Evolutionary conservation across 2,797 vertebrate species (phyloP).

Genomic region (Chromobotia macracanthus): DNA sequence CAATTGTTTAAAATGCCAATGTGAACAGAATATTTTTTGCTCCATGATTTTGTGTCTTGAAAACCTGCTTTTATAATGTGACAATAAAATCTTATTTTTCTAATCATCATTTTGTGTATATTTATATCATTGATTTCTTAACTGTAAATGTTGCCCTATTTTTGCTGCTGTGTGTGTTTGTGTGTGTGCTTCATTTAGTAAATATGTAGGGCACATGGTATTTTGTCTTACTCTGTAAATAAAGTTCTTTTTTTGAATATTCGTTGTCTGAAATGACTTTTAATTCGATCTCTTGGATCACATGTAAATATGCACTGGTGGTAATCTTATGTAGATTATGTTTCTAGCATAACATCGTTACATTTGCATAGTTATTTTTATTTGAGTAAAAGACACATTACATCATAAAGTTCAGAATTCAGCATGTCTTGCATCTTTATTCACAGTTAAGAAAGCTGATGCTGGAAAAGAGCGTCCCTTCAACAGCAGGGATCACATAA

Average conservation of each 20-base stretch:
- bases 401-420: conserved; percentile 55
- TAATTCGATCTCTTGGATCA: conserved; percentile 18
- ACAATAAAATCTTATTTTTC: conserved; percentile 91
- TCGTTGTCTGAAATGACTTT: conserved; percentile 68
- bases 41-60: conserved; percentile 85
- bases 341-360: neutral
- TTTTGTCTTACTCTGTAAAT: conserved; percentile 64
- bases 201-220: conserved; percentile 24
- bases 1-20: conserved; percentile 70
- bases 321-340: neutral
- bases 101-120: conserved; percentile 69
- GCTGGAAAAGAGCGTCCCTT: conserved; percentile 73
- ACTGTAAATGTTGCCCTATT: conserved; percentile 13
- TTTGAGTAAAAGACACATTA: conserved; percentile 65
- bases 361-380: conserved; percentile 1
- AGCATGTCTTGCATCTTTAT: conserved; percentile 59
- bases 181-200: conserved; percentile 17
- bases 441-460: conserved; percentile 69
- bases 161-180: conserved; percentile 21
- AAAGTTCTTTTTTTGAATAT: conserved; percentile 68
- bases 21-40: conserved; percentile 66
- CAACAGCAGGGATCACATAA: conserved; percentile 63
- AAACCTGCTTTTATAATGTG: conserved; percentile 89
- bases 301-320: neutral
- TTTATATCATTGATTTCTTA: conserved; percentile 11